Conservation (phyloP, 2,888 invertebrate species). For the Tetragonisca angustula region DNA sequence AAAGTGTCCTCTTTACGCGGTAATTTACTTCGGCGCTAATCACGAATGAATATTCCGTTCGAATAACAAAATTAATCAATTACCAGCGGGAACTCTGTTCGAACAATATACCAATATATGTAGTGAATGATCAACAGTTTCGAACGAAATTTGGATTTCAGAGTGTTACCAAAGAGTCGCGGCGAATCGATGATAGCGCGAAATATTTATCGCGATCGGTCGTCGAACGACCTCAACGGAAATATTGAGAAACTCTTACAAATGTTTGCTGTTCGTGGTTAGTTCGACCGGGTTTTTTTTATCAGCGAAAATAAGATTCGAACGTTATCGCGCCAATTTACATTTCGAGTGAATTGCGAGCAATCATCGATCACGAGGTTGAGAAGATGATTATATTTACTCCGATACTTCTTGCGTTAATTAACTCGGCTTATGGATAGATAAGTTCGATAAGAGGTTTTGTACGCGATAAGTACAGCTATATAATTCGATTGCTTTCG, state of each 20-base stretch:
- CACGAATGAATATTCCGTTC: too few species aligned
- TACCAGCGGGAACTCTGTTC: too few species aligned
- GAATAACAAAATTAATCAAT: too few species aligned
- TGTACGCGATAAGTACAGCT: too few species aligned
- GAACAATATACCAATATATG: too few species aligned
- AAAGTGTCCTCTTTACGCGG: too few species aligned
- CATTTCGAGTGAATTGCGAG: not conserved
- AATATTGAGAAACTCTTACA: conserved; percentile 47
- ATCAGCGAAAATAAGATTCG: conserved; percentile 48
- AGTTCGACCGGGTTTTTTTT: conserved; percentile 34
- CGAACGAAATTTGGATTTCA: too few species aligned
- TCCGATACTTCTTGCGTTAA: not conserved
- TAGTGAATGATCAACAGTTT: not conserved
- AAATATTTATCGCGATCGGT: conserved; percentile 47
- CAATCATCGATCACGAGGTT: too few species aligned
- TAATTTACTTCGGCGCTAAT: too few species aligned
- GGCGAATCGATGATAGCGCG: not conserved
- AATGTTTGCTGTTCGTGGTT: conserved; percentile 48
- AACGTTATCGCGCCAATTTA: conserved; percentile 59
- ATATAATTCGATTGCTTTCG: not conserved
- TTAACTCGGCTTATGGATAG: not conserved
- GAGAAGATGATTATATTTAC: not conserved
- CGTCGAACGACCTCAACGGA: conserved; percentile 56
- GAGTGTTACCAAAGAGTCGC: too few species aligned
- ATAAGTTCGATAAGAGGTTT: not conserved